Base-by-base conservation (phyloP, 2,888 invertebrate species). In the Euzophera pinguis region DNA sequence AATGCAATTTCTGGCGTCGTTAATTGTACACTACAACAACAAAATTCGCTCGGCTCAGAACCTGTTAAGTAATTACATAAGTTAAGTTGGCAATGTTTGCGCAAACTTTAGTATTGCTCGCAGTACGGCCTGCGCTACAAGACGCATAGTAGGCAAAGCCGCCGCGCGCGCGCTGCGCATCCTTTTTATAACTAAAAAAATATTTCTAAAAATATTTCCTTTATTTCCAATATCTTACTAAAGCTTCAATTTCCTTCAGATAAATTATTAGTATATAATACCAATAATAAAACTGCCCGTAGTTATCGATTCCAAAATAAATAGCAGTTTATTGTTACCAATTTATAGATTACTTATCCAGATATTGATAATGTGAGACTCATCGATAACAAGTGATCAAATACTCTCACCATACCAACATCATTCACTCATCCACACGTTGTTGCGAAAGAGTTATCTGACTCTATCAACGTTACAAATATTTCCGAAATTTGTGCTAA, bases 21-120 rank as follows among this genome's bases (percentile, higher is more conserved):
- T 37, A 70, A 72, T 73, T 75, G 58, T 60, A 56, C n/a, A n/a
- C n/a, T n/a, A n/a, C 56, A 72, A 73, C 67, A 73, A 69, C 70
- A 1, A 71, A 76, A 78, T 71, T 60, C 39, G 27, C 14, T n/a
- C 22, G 16, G 10, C 22, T 12, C 48, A 17, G 35, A 49, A 49
- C 49, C 38, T 38, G 49, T 49, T 37, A 67, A 69, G 62, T 64
- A 69, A 73, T 85, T 85, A 81, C 77, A 81, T 85, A 83, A 85
- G 37, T 73, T 62, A 63, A 71, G 74, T 71, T 73, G 38, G 50
- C 73, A 71, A 66, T 67, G 74, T 81, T 84, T 84, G 67, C 82
- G 83, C 80, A 84, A 84, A 78, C 70, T 53, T 49, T 12, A 16
- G 3, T 45, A 29, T 49, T 49, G 49, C 39, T 27, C 29, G 49